A percentile compares a stretch with the other conserved stretches of the same genome.
phyloP scores from a whole-genome alignment of 1,140 invertebrate genomes.

The Macrobrachium rosenbergii region DNA sequence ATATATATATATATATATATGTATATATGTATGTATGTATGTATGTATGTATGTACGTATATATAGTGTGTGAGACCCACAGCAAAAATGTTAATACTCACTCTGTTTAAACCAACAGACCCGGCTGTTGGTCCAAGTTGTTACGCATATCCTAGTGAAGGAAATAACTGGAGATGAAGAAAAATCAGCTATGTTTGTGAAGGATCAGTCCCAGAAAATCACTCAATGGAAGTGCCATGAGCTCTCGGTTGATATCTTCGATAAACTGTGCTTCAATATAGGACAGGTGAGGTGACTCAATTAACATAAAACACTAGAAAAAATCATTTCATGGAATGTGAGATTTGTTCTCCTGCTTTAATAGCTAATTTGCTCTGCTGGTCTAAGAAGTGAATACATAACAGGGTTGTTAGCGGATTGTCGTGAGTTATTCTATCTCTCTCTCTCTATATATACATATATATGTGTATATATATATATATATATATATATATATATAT shows the following conservation, averaged over 20 bases:
- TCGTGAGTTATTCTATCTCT: too few species aligned
- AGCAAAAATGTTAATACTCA: too few species aligned
- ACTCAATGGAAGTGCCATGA: not conserved
- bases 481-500: too few species aligned
- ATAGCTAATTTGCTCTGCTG: too few species aligned
- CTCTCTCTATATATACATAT: too few species aligned
- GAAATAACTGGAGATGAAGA: not conserved
- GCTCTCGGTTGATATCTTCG: not conserved
- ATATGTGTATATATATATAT: too few species aligned
- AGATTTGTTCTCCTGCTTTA: too few species aligned
- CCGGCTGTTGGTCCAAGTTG: conserved; percentile 26
- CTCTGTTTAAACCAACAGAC: not conserved
- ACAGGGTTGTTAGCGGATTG: too few species aligned
- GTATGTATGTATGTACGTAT: not conserved
- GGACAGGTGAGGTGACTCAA: not conserved
- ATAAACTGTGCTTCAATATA: conserved; percentile 12
- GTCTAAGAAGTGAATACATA: too few species aligned
- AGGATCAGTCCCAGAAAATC: not conserved
- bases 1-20: conserved; percentile 27
- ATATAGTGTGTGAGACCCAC: not conserved
- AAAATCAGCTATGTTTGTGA: too few species aligned
- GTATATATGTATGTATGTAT: not conserved
- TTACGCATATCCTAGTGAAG: conserved; percentile 2
- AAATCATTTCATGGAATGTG: too few species aligned
- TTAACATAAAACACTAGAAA: too few species aligned